A percentile compares a stretch with the other conserved stretches of the same genome.
Conservation (phyloP, 1,140 invertebrate genomes). For the Diuraphis noxia region DNA sequence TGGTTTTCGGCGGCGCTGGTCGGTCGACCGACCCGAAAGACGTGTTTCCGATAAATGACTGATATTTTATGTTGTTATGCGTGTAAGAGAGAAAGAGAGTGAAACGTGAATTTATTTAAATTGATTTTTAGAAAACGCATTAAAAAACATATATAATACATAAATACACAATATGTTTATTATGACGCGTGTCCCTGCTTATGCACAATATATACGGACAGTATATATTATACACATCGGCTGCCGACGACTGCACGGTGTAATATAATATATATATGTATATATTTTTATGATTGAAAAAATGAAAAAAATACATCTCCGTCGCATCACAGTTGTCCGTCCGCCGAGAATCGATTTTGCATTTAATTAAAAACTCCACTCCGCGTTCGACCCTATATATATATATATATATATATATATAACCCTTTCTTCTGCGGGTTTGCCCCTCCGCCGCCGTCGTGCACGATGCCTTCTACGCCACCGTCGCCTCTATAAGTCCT, state of each 20-base stretch:
- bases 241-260: background rate
- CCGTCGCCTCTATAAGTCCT: background rate
- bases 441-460: no score
- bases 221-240: background rate
- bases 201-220: background rate
- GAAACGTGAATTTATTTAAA: background rate
- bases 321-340: background rate
- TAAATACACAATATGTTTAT: background rate
- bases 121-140: background rate
- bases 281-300: slow-evolving; percentile 11
- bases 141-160: background rate
- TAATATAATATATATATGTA: background rate
- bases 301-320: slow-evolving; percentile 6
- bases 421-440: slow-evolving; percentile 7
- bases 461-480: background rate
- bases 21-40: background rate
- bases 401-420: no score
- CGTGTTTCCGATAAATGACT: background rate
- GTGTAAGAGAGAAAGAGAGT: no score
- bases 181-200: background rate
- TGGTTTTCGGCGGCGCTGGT: background rate
- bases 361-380: slow-evolving; percentile 32
- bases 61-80: background rate
- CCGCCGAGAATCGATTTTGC: background rate
- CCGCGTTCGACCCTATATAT: background rate